Percentiles rank a stretch among this genome's conserved stretches.
phyloP scores from a whole-genome alignment of 2,797 vertebrate genomes.

The Melanotaenia nigrans region DNA sequence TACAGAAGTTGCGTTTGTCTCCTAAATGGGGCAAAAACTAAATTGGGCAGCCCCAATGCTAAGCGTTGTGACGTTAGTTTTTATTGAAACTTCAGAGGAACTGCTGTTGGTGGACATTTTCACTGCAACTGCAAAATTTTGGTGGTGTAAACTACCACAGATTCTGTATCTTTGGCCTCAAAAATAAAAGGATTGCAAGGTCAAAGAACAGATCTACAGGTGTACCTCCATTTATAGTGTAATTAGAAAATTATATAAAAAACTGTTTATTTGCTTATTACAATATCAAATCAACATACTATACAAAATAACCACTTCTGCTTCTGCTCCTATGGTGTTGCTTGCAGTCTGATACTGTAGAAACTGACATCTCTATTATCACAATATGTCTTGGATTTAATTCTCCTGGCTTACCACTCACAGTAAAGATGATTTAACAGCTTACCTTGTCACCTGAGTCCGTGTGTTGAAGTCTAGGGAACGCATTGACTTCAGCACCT shows the following conservation, averaged over 20 bases:
- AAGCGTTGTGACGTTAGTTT: conserved; percentile 7
- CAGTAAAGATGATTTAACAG: conserved; percentile 5
- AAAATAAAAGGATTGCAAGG: background rate
- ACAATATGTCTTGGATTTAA: conserved; percentile 33
- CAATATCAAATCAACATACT: background rate
- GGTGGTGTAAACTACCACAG: too few relatives aligned
- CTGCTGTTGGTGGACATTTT: background rate
- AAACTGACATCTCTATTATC: conserved; percentile 11
- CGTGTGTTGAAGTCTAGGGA: conserved; percentile 96
- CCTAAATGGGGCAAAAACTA: conserved; percentile 3
- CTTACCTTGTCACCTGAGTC: conserved; percentile 96
- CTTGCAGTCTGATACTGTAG: conserved; percentile 9
- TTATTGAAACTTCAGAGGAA: background rate
- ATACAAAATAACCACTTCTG: background rate
- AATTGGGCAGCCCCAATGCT: background rate
- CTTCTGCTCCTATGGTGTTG: background rate
- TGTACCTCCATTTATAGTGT: background rate
- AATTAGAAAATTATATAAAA: background rate
- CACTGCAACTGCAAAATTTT: background rate
- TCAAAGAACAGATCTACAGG: conserved; percentile 4
- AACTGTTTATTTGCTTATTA: background rate
- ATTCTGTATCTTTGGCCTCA: background rate
- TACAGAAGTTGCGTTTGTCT: conserved; percentile 5
- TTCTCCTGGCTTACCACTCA: conserved; percentile 37
- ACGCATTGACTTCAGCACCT: conserved; percentile 95